These are phyloP conservation scores for Paradoxurus hermaphroditus DNA, from an alignment of 2,113 vertebrate species.

Conservation along the genomic window DNA sequence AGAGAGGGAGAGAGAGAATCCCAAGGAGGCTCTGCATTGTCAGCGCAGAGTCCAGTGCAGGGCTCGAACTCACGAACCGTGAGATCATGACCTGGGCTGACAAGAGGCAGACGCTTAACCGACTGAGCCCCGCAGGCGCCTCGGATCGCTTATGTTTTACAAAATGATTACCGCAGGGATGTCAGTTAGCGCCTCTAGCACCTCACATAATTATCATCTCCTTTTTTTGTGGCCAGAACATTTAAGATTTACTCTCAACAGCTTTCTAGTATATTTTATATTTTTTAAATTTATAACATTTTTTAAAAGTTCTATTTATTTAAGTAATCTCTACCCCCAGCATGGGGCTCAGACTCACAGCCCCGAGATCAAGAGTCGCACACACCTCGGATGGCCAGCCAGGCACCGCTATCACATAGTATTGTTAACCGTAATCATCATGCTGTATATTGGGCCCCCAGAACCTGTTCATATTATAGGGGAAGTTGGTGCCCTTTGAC, in stretches of 20 bases:
- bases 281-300: background rate
- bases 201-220: background rate
- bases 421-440: background rate
- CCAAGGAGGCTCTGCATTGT: too few relatives aligned
- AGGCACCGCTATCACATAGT: background rate
- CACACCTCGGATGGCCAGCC: background rate
- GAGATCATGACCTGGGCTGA: too few relatives aligned
- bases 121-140: too few relatives aligned
- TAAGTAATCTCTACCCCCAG: background rate
- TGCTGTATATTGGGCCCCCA: background rate
- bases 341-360: background rate
- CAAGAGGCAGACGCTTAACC: too few relatives aligned
- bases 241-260: background rate
- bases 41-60: too few relatives aligned
- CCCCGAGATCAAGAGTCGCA: background rate
- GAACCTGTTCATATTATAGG: background rate
- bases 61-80: too few relatives aligned
- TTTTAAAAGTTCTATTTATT: background rate
- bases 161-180: background rate
- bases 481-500: background rate
- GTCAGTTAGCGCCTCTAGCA: background rate
- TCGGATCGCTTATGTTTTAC: background rate
- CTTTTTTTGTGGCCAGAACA: background rate
- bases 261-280: background rate
- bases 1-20: too few relatives aligned